Base-by-base conservation (phyloP, 2,888 invertebrate species). In the Nomada fabriciana region DNA sequence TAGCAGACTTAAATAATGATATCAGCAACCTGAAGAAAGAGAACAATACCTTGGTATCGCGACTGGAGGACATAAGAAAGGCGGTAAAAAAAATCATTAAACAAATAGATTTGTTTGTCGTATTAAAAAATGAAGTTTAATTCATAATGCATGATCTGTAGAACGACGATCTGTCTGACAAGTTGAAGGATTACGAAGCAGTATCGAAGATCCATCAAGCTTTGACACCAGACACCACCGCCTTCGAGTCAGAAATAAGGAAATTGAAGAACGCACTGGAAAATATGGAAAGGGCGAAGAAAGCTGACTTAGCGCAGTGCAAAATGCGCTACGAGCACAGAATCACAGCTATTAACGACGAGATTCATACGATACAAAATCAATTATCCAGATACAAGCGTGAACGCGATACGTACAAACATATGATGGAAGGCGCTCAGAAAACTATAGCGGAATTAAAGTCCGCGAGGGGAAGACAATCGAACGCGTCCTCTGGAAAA, bases 401-500 rank as follows among this genome's bases (percentile, higher is more conserved):
- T 80, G 98, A 98, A 94, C 95, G 98, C 73, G 98, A 98, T 92
- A 97, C 97, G 70, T 98, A 97, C 91, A 97, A 97, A 87, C 98
- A 98, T 92, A 97, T 98, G 97, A 93, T 98, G 57, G 98, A 98
- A 91, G 96, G 97, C 15, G 97, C 98, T 0, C 98, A 98, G 92
- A 97, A 97, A 94, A 96, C 97, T 53, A 97, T 98, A 89, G 95
- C 96, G 0, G 97, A 98, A 86, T 94, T 97, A 29, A 97, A 97
- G 92, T 94, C 92, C 90, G 94, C 93, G 88, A 88, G 90, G 10
- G 80, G 86, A n/a, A 80, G 76, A 85, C 89, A 89, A 42, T 93
- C 93, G n/a, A 91, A 89, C 23, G 95, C 95, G 67, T 96, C 97
- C 2, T 95, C 96, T 92, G 96, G 96, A 79, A 97, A 96, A 92